phyloP scores from a whole-genome alignment of 2,797 vertebrate genomes.

The Channallabes apus region DNA sequence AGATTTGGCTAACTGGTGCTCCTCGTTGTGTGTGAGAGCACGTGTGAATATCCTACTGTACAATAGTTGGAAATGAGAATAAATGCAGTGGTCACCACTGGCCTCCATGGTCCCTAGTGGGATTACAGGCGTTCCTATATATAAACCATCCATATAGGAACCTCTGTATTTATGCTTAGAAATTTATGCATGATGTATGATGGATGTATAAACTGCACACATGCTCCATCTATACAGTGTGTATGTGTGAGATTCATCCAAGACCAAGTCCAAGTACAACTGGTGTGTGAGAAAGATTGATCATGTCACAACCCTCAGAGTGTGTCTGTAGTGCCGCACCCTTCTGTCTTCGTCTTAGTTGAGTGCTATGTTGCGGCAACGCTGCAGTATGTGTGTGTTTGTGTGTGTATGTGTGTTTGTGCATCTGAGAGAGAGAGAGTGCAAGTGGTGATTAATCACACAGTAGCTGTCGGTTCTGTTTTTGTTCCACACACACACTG shows the following conservation, averaged over 20 bases:
- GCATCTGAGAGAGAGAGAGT: not conserved
- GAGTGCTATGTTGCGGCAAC: not conserved
- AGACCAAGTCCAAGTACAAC: not conserved
- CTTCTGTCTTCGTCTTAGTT: not conserved
- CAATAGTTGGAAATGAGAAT: too few relatives aligned
- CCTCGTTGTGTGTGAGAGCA: too few relatives aligned
- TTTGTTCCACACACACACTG: not conserved
- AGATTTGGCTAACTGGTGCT: too few relatives aligned
- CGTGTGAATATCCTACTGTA: too few relatives aligned
- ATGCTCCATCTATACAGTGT: not conserved
- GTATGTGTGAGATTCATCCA: not conserved
- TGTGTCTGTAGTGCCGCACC: not conserved
- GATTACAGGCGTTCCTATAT: too few relatives aligned
- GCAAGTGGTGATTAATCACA: conserved; percentile 17
- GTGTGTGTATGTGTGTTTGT: not conserved
- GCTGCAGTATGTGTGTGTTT: not conserved
- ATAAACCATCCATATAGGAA: too few relatives aligned
- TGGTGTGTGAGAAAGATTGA: not conserved
- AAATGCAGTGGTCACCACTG: too few relatives aligned
- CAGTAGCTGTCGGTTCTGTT: conserved; percentile 1
- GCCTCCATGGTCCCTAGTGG: too few relatives aligned
- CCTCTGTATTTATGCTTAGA: too few relatives aligned
- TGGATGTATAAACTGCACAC: not conserved
- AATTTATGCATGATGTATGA: too few relatives aligned
- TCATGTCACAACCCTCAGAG: not conserved